Conservation (phyloP, 2,888 invertebrate species). For the Calliphora vomitoria region DNA sequence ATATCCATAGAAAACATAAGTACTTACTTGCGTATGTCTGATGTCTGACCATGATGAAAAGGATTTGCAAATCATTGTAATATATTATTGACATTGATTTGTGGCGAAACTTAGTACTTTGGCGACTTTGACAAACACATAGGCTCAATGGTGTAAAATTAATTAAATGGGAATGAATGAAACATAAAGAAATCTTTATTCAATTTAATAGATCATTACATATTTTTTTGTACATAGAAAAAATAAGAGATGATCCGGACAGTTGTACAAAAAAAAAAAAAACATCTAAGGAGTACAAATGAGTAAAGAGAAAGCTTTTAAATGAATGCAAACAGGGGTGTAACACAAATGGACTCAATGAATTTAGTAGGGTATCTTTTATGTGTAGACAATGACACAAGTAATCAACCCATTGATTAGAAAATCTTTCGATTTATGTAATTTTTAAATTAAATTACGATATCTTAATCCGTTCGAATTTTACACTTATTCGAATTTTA, state of each 20-base stretch:
- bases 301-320: conserved; percentile 24
- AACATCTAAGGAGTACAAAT: neutral
- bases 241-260: too few species aligned
- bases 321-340: conserved; percentile 15
- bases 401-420: too few species aligned
- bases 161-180: conserved; percentile 1
- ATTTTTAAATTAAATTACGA: too few species aligned
- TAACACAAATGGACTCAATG: too few species aligned
- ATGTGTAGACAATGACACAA: too few species aligned
- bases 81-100: conserved; percentile 67
- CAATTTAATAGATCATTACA: conserved; percentile 37
- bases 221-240: neutral
- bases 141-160: conserved; percentile 17
- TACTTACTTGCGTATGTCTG: conserved; percentile 10
- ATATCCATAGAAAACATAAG: neutral
- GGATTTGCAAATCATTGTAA: conserved; percentile 55
- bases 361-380: too few species aligned
- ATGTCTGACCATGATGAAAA: conserved; percentile 37
- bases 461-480: too few species aligned
- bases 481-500: too few species aligned
- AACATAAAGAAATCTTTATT: conserved; percentile 26
- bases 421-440: too few species aligned
- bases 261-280: neutral
- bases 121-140: neutral
- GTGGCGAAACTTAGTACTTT: conserved; percentile 46